phyloP scores from a whole-genome alignment of 2,797 vertebrate genomes.

The Gallinago stenura region DNA sequence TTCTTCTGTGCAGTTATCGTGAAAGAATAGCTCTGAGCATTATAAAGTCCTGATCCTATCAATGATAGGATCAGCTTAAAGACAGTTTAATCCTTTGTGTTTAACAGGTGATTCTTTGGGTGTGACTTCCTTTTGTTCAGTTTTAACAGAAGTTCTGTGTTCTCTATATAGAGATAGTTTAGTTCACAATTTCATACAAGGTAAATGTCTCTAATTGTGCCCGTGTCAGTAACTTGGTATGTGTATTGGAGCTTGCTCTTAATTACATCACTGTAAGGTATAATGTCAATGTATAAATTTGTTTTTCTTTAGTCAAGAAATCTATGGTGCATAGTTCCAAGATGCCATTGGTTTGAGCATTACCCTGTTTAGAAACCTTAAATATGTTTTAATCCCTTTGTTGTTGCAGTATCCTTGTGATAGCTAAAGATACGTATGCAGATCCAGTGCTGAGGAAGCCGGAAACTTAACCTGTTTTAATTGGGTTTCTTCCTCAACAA shows the following conservation, averaged over 20 bases:
- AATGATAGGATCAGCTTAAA: not conserved
- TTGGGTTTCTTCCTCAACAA: slow-evolving; percentile 40
- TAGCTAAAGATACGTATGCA: not conserved
- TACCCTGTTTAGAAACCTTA: not conserved
- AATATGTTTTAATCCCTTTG: not conserved
- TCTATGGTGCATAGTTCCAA: not conserved
- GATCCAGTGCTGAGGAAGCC: slow-evolving; percentile 4
- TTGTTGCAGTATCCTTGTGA: not conserved
- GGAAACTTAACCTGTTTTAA: slow-evolving; percentile 43
- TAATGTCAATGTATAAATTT: not conserved
- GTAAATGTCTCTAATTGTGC: not conserved
- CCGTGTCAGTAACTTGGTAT: not conserved
- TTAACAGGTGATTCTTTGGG: not conserved
- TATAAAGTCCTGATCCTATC: not conserved
- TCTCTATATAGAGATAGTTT: not conserved
- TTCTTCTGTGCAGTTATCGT: not conserved
- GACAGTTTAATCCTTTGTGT: not conserved
- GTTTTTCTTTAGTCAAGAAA: not conserved
- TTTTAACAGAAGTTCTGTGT: not conserved
- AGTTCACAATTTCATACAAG: not conserved
- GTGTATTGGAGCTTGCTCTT: not conserved
- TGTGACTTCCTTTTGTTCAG: not conserved
- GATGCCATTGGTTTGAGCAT: not conserved
- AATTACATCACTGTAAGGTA: not conserved
- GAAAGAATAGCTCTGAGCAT: not conserved